Evolutionary conservation across 1,140 invertebrate species (phyloP).

Genomic region (Schmidtea mediterranea): DNA sequence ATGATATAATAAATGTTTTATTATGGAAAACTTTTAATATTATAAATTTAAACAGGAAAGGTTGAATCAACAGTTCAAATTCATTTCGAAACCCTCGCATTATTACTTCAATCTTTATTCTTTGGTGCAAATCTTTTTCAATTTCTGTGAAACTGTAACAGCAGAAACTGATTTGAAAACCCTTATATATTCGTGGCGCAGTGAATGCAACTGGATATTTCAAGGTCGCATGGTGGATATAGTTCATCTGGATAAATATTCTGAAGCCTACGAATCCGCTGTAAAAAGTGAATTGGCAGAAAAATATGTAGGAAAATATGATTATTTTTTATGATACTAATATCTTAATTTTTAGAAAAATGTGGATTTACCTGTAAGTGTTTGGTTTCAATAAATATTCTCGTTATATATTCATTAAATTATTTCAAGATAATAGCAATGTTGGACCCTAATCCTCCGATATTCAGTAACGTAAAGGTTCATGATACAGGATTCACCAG

Average conservation of each 20-base stretch:
- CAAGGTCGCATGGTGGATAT: conserved; percentile 21
- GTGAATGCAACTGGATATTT: conserved; percentile 25
- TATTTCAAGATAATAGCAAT: no score
- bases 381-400: no score
- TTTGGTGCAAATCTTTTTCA: conserved; percentile 21
- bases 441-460: no score
- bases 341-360: background rate
- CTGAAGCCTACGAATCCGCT: conserved; percentile 18
- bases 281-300: conserved; percentile 23
- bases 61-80: conserved; percentile 19
- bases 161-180: conserved; percentile 15
- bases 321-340: no score
- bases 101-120: conserved; percentile 23
- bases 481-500: no score
- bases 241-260: conserved; percentile 19
- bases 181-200: conserved; percentile 24
- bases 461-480: no score
- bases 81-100: conserved; percentile 20
- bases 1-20: no score
- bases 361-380: background rate
- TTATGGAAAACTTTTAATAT: conserved; percentile 1
- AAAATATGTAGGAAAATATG: conserved; percentile 14
- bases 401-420: no score
- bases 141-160: conserved; percentile 20
- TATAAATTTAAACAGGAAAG: conserved; percentile 9